phyloP scores from a whole-genome alignment of 2,797 vertebrate species.

The Siniperca undulata region DNA sequence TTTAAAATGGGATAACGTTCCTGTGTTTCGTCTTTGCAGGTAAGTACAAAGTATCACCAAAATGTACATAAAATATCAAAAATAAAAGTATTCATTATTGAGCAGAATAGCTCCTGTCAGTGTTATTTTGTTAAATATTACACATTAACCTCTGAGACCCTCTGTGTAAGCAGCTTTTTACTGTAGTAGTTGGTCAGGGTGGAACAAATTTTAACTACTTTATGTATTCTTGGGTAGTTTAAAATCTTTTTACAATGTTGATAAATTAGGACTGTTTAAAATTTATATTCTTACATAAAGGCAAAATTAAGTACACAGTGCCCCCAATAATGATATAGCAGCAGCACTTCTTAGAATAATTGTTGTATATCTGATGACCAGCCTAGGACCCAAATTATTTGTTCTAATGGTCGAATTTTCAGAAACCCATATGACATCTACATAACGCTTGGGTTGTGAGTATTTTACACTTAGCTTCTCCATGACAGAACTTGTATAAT shows the following conservation, averaged over 20 bases:
- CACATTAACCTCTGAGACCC: not conserved
- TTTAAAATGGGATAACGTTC: not conserved
- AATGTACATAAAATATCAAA: not conserved
- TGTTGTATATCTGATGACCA: not conserved
- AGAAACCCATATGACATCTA: not conserved
- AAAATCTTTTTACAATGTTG: not conserved
- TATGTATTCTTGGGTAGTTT: not conserved
- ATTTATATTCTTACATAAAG: not conserved
- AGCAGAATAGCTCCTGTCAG: not conserved
- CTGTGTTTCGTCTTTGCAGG: not conserved
- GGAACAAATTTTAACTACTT: not conserved
- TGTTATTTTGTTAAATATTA: not conserved
- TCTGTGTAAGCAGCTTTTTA: not conserved
- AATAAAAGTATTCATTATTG: not conserved
- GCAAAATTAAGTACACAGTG: not conserved
- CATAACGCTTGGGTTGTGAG: not conserved
- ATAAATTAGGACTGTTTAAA: not conserved
- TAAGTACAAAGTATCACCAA: not conserved
- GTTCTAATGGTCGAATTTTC: constrained; percentile 4
- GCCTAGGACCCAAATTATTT: not conserved
- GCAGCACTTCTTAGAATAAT: not conserved
- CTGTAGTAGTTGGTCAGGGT: not conserved
- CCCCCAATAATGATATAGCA: not conserved
- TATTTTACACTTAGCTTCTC: not conserved
- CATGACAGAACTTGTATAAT: not conserved